phyloP scores from a whole-genome alignment of 2,797 vertebrate genomes.

The Sebastolobus altivelis region DNA sequence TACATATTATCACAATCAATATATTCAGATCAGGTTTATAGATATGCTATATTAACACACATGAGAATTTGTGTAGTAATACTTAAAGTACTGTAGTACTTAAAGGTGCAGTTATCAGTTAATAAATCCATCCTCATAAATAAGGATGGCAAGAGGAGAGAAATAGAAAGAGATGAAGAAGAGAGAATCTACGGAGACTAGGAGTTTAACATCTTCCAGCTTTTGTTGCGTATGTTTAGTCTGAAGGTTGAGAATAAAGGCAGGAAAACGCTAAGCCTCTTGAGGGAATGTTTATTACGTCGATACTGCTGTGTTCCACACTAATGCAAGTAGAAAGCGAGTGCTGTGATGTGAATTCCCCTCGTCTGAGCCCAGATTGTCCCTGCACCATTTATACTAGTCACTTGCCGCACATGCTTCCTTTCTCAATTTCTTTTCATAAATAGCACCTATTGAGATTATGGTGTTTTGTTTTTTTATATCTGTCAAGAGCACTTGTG shows the following conservation, averaged over 20 bases:
- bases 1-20: background rate
- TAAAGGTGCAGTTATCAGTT: constrained; percentile 20
- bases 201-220: constrained; percentile 46
- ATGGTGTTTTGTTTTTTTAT: constrained; percentile 40
- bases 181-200: constrained; percentile 38
- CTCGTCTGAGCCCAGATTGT: constrained; percentile 64
- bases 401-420: constrained; percentile 51
- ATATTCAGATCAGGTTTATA: constrained; percentile 8
- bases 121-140: constrained; percentile 20
- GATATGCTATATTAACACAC: background rate
- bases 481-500: constrained; percentile 72
- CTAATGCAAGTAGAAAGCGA: constrained; percentile 68
- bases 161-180: background rate
- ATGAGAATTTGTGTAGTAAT: background rate
- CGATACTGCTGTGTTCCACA: constrained; percentile 60
- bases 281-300: constrained; percentile 71
- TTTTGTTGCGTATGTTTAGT: constrained; percentile 46
- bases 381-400: constrained; percentile 65
- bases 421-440: constrained; percentile 29
- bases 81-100: background rate
- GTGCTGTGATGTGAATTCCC: constrained; percentile 55
- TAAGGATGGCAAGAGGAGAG: background rate
- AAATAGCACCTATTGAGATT: constrained; percentile 75
- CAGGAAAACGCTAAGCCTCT: constrained; percentile 60
- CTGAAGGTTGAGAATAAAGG: constrained; percentile 65